Evolutionary conservation across 2,113 vertebrate species (phyloP), one percentile per base, ranked within the genome.

Genomic region (human): DNA sequence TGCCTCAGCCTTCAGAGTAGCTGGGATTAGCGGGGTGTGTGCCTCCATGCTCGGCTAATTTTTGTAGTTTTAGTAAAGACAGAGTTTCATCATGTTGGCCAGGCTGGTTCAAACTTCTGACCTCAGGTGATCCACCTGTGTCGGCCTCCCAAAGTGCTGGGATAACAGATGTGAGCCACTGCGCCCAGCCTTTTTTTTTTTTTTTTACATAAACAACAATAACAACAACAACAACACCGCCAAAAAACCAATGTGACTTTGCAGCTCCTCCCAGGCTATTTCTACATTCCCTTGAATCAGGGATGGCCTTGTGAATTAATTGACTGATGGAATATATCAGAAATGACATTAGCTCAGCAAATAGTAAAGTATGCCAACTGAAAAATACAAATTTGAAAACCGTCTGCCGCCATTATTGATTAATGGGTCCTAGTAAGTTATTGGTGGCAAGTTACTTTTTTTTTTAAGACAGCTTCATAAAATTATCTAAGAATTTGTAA

Each of bases 391-490:
- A 45, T 64, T 64, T 0, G 5, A 64, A 64, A 64, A 64, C 61
- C 2, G 61, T 64, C 27, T 64, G 27, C 61, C 12, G 32, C 27
- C 5, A 23, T 88, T 70, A 17, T 73, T 97, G 23, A 91, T 82
- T 82, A 20, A 3, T 79, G 86, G 59, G 61, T 86, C 16, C 30
- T 93, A 89, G 9, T 75, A 55, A 73, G 10, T 94, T 61, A 57
- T 43, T 95, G 18, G 38, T 94, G 8, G 13, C 27, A 75, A 76
- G 10, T 94, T 86, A 81, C 18, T 17, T 55, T 79, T 68, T n/a
- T 30, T 82, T 96, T 92, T 96, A 90, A 85, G 14, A 10, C 25
- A 83, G 45, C 13, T 55, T 90, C 25, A 78, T 89, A 81, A 91
- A 90, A 94, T 79, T 72, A 68, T 90, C 40, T 61, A 87, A 88